Conservation (phyloP, 1,140 invertebrate species). For the Heliothis virescens region DNA sequence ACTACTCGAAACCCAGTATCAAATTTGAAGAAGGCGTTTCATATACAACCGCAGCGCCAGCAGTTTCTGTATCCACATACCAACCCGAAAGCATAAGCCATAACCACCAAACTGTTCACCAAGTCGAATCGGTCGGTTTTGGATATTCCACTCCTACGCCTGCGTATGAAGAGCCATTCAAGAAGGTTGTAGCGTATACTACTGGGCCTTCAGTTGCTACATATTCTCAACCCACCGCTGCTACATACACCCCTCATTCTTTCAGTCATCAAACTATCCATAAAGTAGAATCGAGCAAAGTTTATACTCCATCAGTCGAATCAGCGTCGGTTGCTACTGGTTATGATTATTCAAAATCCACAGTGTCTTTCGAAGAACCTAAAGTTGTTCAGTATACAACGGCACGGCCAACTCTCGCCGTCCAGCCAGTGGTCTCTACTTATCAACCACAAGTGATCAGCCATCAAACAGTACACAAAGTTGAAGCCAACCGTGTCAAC, state of each 20-base stretch:
- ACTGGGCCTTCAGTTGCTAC: constrained; percentile 72
- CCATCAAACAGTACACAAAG: constrained; percentile 66
- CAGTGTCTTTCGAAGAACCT: constrained; percentile 62
- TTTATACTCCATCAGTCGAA: constrained; percentile 59
- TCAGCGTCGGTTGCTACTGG: constrained; percentile 40
- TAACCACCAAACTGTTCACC: constrained; percentile 73
- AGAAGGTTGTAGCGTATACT: constrained; percentile 84
- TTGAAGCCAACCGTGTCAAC: constrained; percentile 66
- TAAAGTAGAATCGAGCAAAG: constrained; percentile 67
- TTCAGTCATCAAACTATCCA: constrained; percentile 75
- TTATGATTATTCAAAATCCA: constrained; percentile 55
- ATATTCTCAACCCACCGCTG: constrained; percentile 63
- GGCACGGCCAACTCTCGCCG: constrained; percentile 51
- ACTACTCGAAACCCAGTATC: constrained; percentile 80
- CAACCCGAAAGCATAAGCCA: constrained; percentile 71
- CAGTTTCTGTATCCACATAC: constrained; percentile 68
- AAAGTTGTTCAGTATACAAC: constrained; percentile 64
- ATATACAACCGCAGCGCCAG: constrained; percentile 68
- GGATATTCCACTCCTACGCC: constrained; percentile 70
- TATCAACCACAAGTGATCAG: constrained; percentile 63
- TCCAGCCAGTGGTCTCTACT: constrained; percentile 57
- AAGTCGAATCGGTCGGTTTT: constrained; percentile 63
- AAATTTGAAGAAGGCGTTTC: constrained; percentile 77
- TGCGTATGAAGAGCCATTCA: constrained; percentile 81
- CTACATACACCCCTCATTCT: constrained; percentile 62